Evolutionary conservation across 1,140 invertebrate species (phyloP), one percentile per base, ranked within the genome.

Genomic region (Nymphalis io): DNA sequence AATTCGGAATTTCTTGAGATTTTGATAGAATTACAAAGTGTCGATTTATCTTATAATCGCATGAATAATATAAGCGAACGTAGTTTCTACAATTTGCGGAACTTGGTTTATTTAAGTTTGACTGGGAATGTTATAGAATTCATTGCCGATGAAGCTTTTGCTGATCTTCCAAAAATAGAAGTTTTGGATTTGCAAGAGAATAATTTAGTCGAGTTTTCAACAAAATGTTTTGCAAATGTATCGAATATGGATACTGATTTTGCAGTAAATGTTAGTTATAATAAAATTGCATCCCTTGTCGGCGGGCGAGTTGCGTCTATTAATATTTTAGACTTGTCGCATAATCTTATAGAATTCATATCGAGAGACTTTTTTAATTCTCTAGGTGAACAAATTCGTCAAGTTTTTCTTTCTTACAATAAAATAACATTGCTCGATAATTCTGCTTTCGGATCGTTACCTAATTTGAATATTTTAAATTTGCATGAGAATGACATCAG

Each of bases 141-240:
- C 8, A 92, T 95, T 39, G 92, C 91, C 2, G 90, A 93, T 6
- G 87, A 89, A 1, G 93, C 95, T 1, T 95, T 96, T 72, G 82
- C 84, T 0, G 92, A 94, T 68, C 85, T 96, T 51, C 94, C 94
- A 1, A 93, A 91, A 73, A 83, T 96, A 39, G 89, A 93, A 16
- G 93, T 93, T 44, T 71, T 96, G n/a, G 95, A 96, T 78, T 80
- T 96, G n/a, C 95, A 96, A 77, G 91, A 93, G 33, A 96, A 96
- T 82, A 86, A 93, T 51, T 76, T 96, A 40, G 86, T 91, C 16
- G 92, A 93, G 46, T 93, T 96, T 46, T 94, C 94, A 0, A 87
- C 95, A n/a, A 93, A 93, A 70, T 92, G 92, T 38, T 95, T 96
- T 73, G 84, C 92, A 13, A 95, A 95, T 69, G 92, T 94, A 2